Base-by-base conservation (phyloP, 2,113 vertebrate genomes). In the Megaceryle torquata region DNA sequence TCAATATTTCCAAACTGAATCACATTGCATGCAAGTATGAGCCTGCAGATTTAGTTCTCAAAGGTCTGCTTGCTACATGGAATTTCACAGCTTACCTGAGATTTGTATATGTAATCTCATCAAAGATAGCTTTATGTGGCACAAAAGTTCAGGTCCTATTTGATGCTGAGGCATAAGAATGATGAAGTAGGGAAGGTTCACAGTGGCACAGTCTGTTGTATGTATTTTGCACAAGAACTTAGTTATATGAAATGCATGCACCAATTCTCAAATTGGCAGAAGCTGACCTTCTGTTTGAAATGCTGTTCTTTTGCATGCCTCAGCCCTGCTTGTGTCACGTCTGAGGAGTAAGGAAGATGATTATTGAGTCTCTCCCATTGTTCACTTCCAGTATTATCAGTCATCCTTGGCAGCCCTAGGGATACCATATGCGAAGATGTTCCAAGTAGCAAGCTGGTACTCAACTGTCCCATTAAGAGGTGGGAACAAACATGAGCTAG, bases 351-450 rank as follows among this genome's bases (percentile, higher is more conserved):
- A 74, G 71, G 63, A 93, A 78, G 61, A 56, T 71, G 57, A 37
- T 91, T 78, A 79, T 7, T 85, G 69, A 93, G 69, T 82, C n/a
- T 82, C 21, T 91, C 70, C 93, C 59, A 76, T 89, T 95, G 94
- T 88, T 93, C 93, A 72, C 59, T 94, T 92, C 14, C 89, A 91
- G 74, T 95, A 85, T 91, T 91, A 92, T 92, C 94, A 92, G 44
- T 89, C 80, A 60, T 77, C 51, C 56, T 81, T 94, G 78, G 70
- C 93, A 94, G 50, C 70, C 67, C 24, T 85, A 89, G 82, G 59
- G 82, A 79, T 72, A 54, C 70, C 83, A 87, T 93, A 81, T 71
- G 81, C 1, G 31, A 84, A 79, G 61, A 68, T 0, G 0, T 69
- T 85, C 41, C 67, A 35, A 64, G 26, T 91, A 64, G 61, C 7